Base-by-base conservation (phyloP, 2,113 vertebrate genomes). In the Spizaetus ornatus region DNA sequence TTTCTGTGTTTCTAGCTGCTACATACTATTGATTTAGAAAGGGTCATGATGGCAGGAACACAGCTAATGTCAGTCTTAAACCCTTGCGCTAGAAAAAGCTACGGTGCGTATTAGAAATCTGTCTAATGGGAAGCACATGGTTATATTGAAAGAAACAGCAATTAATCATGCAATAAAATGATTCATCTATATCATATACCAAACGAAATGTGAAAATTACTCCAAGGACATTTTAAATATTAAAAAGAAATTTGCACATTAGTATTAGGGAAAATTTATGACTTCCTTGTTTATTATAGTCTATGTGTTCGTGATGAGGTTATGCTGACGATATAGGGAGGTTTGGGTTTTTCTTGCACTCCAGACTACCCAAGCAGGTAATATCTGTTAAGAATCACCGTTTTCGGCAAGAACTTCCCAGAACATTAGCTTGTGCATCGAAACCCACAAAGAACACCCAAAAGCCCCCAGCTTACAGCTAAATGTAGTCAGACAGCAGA, bases 191-290 rank as follows among this genome's bases (percentile, higher is more conserved):
- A 87, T 63, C 43, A 74, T 45, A 31, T 16, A 82, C 12, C 34
- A 61, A 69, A 90, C 83, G 27, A 81, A 95, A 91, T 84, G 12
- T 53, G 43, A 82, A 82, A 93, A 89, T 69, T 80, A 72, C 42
- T 61, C 38, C 52, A 82, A 84, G 34, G 61, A 48, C 13, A 48
- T 84, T 95, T 97, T 34, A 95, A 84, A 89, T 91, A 94, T 84
- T 87, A 43, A 74, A 71, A 91, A 74, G 4, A 88, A 92, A 48
- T 16, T 62, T 78, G 7, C 59, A 40, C 16, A 34, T 78, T 91
- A 56, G 20, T 36, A 59, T 59, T 43, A 86, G 27, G 31, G 32
- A 11, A 29, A 84, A 86, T 53, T 12, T 31, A 61, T 65, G 1
- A 43, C 36, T 90, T 90, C 11, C 8, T 13, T 67, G 2, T 40